Conservation (phyloP, 2,797 vertebrate genomes). For the Diceros bicornis region DNA sequence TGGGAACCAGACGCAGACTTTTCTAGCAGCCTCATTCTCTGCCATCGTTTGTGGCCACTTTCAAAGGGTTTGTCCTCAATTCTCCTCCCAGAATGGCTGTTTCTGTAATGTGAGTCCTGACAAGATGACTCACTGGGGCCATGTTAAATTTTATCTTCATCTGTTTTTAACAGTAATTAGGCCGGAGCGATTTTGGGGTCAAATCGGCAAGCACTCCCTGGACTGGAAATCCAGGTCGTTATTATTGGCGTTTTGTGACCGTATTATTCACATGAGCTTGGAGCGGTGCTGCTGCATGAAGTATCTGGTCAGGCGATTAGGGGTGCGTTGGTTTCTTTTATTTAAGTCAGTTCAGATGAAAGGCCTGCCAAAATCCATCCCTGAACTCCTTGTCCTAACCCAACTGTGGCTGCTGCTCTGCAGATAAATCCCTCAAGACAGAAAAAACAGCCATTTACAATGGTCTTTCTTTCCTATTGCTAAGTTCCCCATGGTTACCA, state of each 20-base stretch:
- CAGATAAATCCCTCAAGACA: not conserved
- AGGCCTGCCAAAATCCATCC: conserved; percentile 41
- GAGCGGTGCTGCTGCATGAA: conserved; percentile 68
- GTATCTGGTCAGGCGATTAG: conserved; percentile 82
- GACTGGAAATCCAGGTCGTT: conserved; percentile 80
- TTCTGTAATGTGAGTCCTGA: conserved; percentile 82
- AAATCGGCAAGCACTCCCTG: conserved; percentile 77
- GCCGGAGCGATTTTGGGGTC: conserved; percentile 71
- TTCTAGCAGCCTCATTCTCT: conserved; percentile 78
- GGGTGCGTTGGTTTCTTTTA: conserved; percentile 52
- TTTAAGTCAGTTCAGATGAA: conserved; percentile 58
- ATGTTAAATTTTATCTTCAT: conserved; percentile 87
- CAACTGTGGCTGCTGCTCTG: not conserved
- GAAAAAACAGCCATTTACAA: not conserved
- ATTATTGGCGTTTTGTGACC: conserved; percentile 74
- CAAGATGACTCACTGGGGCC: conserved; percentile 82
- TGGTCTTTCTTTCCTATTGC: not conserved
- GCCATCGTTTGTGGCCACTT: conserved; percentile 84
- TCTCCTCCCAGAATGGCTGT: conserved; percentile 78
- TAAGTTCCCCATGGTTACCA: not conserved
- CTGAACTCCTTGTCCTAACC: not conserved
- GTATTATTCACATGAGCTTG: conserved; percentile 80
- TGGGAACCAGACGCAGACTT: conserved; percentile 78
- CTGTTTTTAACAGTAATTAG: conserved; percentile 86
- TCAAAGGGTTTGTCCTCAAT: conserved; percentile 81